Conservation (phyloP, 2,797 vertebrate genomes). For the Psittacula echo region DNA sequence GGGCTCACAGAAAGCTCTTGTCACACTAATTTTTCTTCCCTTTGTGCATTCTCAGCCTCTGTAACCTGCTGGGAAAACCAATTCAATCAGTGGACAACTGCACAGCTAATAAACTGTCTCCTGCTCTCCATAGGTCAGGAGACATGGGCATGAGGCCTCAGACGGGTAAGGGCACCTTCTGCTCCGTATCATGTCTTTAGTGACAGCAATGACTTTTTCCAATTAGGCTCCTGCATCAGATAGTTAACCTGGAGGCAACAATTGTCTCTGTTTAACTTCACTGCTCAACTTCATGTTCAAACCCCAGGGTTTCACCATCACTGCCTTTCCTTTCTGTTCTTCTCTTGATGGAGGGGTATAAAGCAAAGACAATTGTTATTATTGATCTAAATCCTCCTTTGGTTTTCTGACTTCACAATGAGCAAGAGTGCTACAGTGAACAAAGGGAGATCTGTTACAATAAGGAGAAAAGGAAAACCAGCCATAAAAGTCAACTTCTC, state of each 20-base stretch:
- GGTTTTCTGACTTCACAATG: neutral
- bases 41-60: neutral
- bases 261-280: constrained; percentile 34
- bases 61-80: constrained; percentile 6
- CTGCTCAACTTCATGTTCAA: constrained; percentile 2
- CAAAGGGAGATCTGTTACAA: neutral
- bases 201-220: constrained; percentile 46
- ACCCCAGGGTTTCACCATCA: neutral
- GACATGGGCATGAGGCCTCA: neutral
- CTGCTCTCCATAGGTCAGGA: neutral
- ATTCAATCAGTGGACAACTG: constrained; percentile 31
- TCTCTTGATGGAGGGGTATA: neutral
- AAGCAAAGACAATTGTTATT: constrained; percentile 5
- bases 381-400: constrained; percentile 12
- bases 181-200: neutral
- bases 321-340: neutral
- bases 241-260: constrained; percentile 54
- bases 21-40: neutral
- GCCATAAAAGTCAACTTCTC: neutral
- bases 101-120: constrained; percentile 32
- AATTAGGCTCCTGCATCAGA: constrained; percentile 60
- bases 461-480: neutral
- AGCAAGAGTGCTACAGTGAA: neutral
- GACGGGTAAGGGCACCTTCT: neutral
- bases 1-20: neutral